Conservation (phyloP, 2,797 vertebrate genomes). For the Hephaestus fuliginosus region DNA sequence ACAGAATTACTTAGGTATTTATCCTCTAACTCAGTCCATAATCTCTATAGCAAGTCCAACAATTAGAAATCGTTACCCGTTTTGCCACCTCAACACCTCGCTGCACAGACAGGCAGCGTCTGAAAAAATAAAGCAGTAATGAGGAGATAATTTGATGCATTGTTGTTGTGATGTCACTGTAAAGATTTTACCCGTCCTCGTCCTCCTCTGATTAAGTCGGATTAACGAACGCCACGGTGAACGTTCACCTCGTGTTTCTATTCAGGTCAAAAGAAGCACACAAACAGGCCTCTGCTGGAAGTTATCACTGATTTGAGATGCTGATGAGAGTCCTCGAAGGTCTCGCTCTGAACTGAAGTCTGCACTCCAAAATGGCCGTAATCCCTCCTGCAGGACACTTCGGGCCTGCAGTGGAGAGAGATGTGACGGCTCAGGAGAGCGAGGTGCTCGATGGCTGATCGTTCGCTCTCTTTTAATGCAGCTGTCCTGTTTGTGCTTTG, state of each 20-base stretch:
- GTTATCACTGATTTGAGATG: no score
- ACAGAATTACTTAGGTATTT: constrained; percentile 49
- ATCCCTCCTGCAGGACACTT: no score
- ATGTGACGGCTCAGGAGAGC: no score
- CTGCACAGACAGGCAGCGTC: constrained; percentile 17
- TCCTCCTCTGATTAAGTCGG: constrained; percentile 1
- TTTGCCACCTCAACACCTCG: constrained; percentile 47
- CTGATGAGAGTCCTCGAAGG: background rate
- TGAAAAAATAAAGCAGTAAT: constrained; percentile 2
- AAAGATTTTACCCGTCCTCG: background rate
- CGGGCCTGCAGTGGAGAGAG: no score
- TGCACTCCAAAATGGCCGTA: no score
- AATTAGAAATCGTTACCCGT: constrained; percentile 67
- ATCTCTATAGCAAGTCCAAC: constrained; percentile 45
- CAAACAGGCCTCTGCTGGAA: background rate
- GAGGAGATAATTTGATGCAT: constrained; percentile 31
- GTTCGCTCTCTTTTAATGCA: no score
- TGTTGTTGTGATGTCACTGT: constrained; percentile 16
- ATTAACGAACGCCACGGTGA: constrained; percentile 29
- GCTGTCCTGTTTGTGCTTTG: no score
- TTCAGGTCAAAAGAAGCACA: background rate
- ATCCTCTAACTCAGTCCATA: constrained; percentile 35
- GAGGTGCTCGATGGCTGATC: no score
- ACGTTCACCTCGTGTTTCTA: constrained; percentile 15
- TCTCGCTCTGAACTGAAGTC: background rate